Evolutionary conservation across 2,888 invertebrate genomes (phyloP), one percentile per base, ranked within the genome.

Genomic region (Drosophila acutilabella): DNA sequence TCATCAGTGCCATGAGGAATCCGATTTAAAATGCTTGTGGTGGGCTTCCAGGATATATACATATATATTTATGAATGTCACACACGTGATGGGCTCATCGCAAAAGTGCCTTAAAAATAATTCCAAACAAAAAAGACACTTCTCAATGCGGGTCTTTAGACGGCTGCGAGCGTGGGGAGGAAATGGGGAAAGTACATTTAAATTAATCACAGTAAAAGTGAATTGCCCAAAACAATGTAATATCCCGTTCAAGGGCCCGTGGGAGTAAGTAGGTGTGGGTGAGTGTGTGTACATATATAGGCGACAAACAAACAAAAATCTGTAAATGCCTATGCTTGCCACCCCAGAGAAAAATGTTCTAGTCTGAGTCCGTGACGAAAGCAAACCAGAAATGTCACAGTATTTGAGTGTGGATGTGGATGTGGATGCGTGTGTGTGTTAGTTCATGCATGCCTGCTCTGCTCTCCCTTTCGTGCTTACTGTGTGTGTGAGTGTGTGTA

Each of bases 131-230:
- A 11, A 13, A n/a, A 45, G 14, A 70, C 64, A 61, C 36, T 60
- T 59, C 69, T 64, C 64, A 60, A 45, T 64, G 59, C 71, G 65
- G 57, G 57, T 50, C 61, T 52, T 41, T 33, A 14, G 53, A 48
- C 54, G 45, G 18, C 48, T 65, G 66, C 33, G 57, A 20, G 58
- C 36, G 36, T 1, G 23, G 23, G 10, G 33, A 48, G 36, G 16
- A 10, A 23, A 45, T 40, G 53, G 53, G 48, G 45, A 56, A 65
- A 64, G 56, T 64, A 78, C 85, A 85, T 85, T 85, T 89, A 84
- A 85, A 85, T 87, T 89, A 88, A 85, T 85, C 88, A 88, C 88
- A 78, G 85, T 87, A 80, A 87, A 84, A 88, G 89, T 80, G 89
- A 85, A 85, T 87, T 85, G 88, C 88, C 89, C 81, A 81, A 84